phyloP scores from a whole-genome alignment of 2,888 invertebrate species.

The Dynastes hyllus region DNA sequence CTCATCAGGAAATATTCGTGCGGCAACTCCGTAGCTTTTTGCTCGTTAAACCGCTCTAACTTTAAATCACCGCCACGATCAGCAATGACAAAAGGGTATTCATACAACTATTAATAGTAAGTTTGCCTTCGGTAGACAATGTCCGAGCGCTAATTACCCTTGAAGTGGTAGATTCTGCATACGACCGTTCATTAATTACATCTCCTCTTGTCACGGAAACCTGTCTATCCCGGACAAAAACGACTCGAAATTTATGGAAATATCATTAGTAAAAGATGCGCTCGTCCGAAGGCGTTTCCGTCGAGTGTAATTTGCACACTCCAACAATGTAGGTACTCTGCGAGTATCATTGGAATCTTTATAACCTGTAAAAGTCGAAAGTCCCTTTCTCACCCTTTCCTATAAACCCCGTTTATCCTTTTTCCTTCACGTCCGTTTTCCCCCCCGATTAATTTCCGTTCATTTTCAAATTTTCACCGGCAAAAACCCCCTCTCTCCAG shows the following conservation, averaged over 20 bases:
- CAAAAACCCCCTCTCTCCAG: background rate
- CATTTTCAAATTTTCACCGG: slow-evolving; percentile 32
- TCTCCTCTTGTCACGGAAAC: slow-evolving; percentile 20
- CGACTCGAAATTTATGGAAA: slow-evolving; percentile 36
- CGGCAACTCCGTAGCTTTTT: background rate
- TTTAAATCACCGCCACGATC: background rate
- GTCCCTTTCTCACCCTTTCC: background rate
- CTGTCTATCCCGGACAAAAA: slow-evolving; percentile 31
- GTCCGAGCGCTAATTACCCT: slow-evolving; percentile 60
- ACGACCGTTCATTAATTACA: slow-evolving; percentile 61
- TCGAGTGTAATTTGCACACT: slow-evolving; percentile 22
- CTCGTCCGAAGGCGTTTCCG: background rate
- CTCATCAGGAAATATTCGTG: too few species aligned
- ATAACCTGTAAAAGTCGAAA: slow-evolving; percentile 23
- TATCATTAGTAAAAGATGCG: background rate
- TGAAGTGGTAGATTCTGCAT: slow-evolving; percentile 58
- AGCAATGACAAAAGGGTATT: slow-evolving; percentile 8
- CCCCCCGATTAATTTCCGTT: slow-evolving; percentile 34
- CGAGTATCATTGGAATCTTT: slow-evolving; percentile 32
- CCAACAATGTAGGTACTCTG: background rate
- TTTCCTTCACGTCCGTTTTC: too few species aligned
- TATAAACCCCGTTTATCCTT: too few species aligned
- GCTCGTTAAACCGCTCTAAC: background rate
- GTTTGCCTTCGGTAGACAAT: slow-evolving; percentile 23
- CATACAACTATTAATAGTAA: slow-evolving; percentile 25